Percentiles rank a stretch among this genome's conserved stretches.
Evolutionary conservation across 2,888 invertebrate genomes (phyloP).

Genomic region (Melangyna quadrimaculata): DNA sequence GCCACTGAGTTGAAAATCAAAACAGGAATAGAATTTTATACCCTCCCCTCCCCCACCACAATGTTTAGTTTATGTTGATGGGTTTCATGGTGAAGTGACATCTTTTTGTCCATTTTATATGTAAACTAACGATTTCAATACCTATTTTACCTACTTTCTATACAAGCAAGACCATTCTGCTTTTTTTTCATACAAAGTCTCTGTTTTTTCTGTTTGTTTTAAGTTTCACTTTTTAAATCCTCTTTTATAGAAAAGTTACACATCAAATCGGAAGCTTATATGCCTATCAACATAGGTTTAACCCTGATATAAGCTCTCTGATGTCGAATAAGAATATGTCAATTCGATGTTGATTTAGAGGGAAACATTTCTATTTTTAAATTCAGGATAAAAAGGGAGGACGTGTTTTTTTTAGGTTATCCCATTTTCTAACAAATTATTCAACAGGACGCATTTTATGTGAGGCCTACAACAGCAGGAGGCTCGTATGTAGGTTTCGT

Average conservation of each 20-base stretch:
- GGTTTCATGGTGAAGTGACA: neutral
- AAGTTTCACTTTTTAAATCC: neutral
- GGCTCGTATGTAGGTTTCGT: neutral
- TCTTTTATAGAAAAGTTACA: neutral
- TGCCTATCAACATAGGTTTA: neutral
- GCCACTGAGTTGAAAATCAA: neutral
- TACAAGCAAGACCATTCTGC: too few species aligned
- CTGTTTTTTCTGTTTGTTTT: too few species aligned
- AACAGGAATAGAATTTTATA: neutral
- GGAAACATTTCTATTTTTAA: conserved; percentile 1
- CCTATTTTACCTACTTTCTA: too few species aligned
- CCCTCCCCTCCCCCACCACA: neutral
- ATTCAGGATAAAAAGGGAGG: conserved; percentile 1
- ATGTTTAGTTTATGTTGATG: neutral
- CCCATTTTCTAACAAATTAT: conserved; percentile 15
- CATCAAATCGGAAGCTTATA: conserved; percentile 5
- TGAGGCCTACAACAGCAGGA: too few species aligned
- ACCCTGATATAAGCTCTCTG: neutral
- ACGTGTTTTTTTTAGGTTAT: neutral
- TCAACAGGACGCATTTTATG: conserved; percentile 15
- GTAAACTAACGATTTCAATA: neutral
- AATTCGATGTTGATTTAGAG: conserved; percentile 5
- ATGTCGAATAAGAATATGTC: neutral
- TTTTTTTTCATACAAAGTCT: too few species aligned
- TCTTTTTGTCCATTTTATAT: conserved; percentile 4